Base-by-base conservation (phyloP, 2,797 vertebrate species). In the Nannoperca australis region DNA sequence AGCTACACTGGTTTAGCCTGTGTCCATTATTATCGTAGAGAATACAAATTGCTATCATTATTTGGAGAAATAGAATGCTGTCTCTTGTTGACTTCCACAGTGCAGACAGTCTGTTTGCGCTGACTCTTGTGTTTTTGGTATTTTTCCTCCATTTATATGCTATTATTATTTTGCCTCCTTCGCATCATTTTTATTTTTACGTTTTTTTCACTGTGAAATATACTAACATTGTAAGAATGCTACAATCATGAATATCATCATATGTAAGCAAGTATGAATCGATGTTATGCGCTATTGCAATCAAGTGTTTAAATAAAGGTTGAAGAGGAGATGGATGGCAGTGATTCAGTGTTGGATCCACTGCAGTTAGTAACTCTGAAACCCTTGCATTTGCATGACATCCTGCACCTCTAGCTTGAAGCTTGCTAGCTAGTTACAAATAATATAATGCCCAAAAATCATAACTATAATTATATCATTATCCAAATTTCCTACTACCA, bases 1-100 rank as follows among this genome's bases (percentile, higher is more conserved):
- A 56, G 58, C 73, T 51, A 47, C 65, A 55, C 54, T 60, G 20
- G 51, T 67, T 78, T 53, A 15, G 24, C 70, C 53, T 27, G 18
- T 27, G 58, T 75, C 51, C 51, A 70, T 84, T 85, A 88, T 67
- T 51, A 76, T 50, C 58, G 70, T 67, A 61, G 51, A 54, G 54
- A 62, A 79, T 59, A 74, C 49, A 89, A 76, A 83, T 59, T 76
- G 61, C 73, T n/a, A 12, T 73, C 73, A 73, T 85, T 74, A 81
- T 84, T 85, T 47, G 30, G 15, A 82, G 73, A 77, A 83, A 84
- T 13, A 58, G 27, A 59, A 65, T 17, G 40, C 61, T 60, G 70
- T 78, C 59, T 72, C n/a, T 72, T 34, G 40, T 56, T 64, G 58
- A 76, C 60, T 79, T 27, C 67, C 34, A 36, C 45, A 44, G 55